Conservation (phyloP, 37 sponge, comb jelly and placozoan genomes). For the Agelas oroides region DNA sequence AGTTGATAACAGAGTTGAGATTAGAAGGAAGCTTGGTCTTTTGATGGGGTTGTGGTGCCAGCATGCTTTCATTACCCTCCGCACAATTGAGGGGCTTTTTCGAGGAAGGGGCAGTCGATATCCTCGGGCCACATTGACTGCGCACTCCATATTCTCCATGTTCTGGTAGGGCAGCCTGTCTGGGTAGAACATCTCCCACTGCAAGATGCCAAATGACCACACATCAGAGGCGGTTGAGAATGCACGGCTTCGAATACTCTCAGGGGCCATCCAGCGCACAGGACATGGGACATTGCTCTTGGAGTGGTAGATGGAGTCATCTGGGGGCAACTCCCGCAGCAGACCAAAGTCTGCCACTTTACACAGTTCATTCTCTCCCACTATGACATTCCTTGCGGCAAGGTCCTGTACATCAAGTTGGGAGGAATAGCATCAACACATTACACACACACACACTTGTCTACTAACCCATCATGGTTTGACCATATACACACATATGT, state of each 20-base stretch:
- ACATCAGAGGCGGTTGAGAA: slow-evolving; percentile 81
- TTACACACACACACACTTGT: too few relatives aligned
- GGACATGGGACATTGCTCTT: slow-evolving; percentile 4
- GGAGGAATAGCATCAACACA: too few relatives aligned
- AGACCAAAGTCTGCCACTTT: slow-evolving; percentile 79
- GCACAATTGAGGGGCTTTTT: slow-evolving; percentile 30
- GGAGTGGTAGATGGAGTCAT: not conserved
- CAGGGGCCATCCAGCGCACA: slow-evolving; percentile 79
- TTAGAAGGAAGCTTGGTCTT: slow-evolving; percentile 77
- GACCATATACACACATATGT: too few relatives aligned
- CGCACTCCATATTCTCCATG: slow-evolving; percentile 43
- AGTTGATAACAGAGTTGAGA: slow-evolving; percentile 63
- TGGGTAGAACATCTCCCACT: slow-evolving; percentile 80
- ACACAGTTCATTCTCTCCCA: slow-evolving; percentile 57
- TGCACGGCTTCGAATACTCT: slow-evolving; percentile 32
- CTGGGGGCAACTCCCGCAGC: slow-evolving; percentile 16
- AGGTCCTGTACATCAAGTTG: slow-evolving; percentile 1
- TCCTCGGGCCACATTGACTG: slow-evolving; percentile 23
- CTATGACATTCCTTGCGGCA: slow-evolving; percentile 70
- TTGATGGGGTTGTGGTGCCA: slow-evolving; percentile 59
- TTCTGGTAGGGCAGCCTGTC: not conserved
- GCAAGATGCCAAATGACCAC: slow-evolving; percentile 75
- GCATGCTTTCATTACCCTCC: slow-evolving; percentile 74
- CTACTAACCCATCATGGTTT: too few relatives aligned
- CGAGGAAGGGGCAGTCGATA: slow-evolving; percentile 45